A percentile compares a stretch with the other conserved stretches of the same genome.
These are phyloP conservation scores for Apteryx owenii DNA, from an alignment of 2,113 vertebrate species.

Conservation along the genomic window DNA sequence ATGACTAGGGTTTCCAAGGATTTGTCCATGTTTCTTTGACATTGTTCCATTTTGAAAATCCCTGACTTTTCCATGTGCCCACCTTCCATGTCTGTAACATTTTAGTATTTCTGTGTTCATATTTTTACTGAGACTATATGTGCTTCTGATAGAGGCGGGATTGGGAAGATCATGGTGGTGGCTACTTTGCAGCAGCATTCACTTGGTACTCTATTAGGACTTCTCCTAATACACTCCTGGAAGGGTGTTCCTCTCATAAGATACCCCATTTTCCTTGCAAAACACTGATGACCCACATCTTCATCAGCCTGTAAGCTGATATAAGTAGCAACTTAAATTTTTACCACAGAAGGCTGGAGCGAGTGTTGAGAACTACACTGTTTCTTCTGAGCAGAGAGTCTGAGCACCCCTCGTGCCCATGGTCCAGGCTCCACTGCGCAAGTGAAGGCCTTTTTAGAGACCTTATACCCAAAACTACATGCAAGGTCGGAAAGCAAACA, in stretches of 20 bases:
- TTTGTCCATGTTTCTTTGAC: neutral
- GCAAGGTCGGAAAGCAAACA: neutral
- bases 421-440: rapidly evolving
- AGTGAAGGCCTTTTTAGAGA: neutral
- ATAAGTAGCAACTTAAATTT: neutral
- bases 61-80: neutral
- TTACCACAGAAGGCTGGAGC: neutral
- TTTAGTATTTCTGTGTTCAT: neutral
- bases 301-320: neutral
- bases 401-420: neutral
- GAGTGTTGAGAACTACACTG: neutral
- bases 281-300: neutral
- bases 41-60: neutral
- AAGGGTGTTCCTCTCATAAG: neutral
- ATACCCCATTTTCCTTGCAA: neutral
- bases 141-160: rapidly evolving
- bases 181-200: neutral
- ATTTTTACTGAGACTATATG: neutral
- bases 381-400: rapidly evolving
- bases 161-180: rapidly evolving
- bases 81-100: neutral
- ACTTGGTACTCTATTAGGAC: neutral
- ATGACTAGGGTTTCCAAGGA: neutral
- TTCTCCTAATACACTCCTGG: neutral
- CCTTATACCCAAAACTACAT: neutral